These are phyloP conservation scores for Rhyacichthys aspro DNA, from an alignment of 2,797 vertebrate species.

Conservation along the genomic window DNA sequence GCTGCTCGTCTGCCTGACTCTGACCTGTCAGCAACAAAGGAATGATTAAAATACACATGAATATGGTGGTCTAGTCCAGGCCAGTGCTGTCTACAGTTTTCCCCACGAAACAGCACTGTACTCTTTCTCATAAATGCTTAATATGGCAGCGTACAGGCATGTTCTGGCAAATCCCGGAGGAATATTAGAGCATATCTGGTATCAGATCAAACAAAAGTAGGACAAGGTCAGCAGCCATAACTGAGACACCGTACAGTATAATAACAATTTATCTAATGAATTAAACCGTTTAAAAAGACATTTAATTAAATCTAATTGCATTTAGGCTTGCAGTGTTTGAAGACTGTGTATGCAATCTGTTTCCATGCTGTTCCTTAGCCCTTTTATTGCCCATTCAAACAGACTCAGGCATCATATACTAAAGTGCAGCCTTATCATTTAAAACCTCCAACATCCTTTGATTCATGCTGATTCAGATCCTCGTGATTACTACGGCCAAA, in stretches of 20 bases:
- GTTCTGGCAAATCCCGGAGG: constrained; percentile 34
- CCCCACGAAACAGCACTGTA: not conserved
- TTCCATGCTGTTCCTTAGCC: too few species aligned
- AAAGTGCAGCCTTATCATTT: constrained; percentile 44
- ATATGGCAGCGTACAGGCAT: constrained; percentile 13
- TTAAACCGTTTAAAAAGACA: not conserved
- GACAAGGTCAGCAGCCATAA: constrained; percentile 16
- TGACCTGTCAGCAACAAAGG: constrained; percentile 72
- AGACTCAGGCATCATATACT: not conserved
- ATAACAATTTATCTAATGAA: not conserved
- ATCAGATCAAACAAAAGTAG: constrained; percentile 37
- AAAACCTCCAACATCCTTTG: constrained; percentile 17
- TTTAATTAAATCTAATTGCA: not conserved
- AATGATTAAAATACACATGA: constrained; percentile 10
- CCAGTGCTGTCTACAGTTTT: constrained; percentile 15
- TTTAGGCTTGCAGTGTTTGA: not conserved
- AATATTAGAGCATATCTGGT: constrained; percentile 13
- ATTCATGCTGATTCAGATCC: constrained; percentile 46
- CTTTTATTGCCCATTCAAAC: too few species aligned
- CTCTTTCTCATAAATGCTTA: not conserved
- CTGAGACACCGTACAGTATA: not conserved
- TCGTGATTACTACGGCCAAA: not conserved
- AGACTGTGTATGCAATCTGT: not conserved
- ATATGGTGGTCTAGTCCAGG: not conserved
- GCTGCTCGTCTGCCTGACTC: constrained; percentile 59